These are phyloP conservation scores for Panulirus ornatus DNA, from an alignment of 1,140 invertebrate species.

Conservation along the genomic window DNA sequence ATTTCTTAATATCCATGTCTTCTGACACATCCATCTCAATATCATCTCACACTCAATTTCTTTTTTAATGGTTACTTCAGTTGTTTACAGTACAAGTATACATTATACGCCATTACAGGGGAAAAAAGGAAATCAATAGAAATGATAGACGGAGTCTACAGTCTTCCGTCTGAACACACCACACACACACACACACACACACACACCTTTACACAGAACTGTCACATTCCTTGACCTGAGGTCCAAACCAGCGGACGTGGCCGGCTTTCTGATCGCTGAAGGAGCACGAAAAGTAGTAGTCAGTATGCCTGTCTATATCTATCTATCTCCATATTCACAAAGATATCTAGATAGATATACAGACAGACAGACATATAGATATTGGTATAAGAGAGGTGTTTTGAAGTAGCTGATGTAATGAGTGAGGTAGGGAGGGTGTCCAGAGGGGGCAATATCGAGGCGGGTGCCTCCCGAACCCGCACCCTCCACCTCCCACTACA, in stretches of 20 bases:
- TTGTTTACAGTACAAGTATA: no score
- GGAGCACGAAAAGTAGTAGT: neutral
- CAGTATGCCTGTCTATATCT: neutral
- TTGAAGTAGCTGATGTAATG: neutral
- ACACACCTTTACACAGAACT: neutral
- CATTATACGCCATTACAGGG: no score
- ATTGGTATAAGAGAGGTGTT: neutral
- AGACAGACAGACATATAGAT: slow-evolving; percentile 1
- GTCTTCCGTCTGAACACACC: neutral
- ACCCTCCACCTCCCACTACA: neutral
- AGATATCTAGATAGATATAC: neutral
- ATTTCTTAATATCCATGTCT: no score
- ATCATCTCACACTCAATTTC: no score
- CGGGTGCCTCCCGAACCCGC: neutral
- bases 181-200: no score
- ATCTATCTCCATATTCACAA: neutral
- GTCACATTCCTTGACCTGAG: no score
- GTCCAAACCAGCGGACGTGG: neutral
- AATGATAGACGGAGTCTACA: neutral
- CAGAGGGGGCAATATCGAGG: neutral
- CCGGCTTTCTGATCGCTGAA: neutral
- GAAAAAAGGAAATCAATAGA: neutral
- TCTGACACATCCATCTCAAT: no score
- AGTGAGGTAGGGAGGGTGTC: neutral
- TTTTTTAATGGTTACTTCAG: no score